These are phyloP conservation scores for Siniperca chuatsi DNA, from an alignment of 2,113 vertebrate genomes.

Conservation along the genomic window DNA sequence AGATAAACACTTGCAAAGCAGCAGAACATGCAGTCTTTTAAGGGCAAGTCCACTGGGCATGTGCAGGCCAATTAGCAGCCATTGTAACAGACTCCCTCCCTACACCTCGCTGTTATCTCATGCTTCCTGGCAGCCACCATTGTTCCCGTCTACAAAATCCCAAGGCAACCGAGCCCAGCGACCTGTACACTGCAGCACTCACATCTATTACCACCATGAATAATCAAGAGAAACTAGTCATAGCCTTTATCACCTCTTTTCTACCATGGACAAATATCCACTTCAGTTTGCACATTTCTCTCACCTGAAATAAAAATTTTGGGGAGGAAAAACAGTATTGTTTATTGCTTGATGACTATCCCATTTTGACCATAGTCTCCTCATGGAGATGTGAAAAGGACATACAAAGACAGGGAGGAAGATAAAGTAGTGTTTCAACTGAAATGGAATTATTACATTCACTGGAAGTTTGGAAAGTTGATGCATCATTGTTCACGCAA, in stretches of 20 bases:
- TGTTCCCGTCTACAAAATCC: slow-evolving; percentile 32
- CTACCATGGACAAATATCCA: background rate
- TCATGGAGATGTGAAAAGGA: background rate
- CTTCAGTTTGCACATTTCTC: background rate
- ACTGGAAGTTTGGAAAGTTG: background rate
- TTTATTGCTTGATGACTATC: background rate
- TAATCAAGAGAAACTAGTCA: slow-evolving; percentile 9
- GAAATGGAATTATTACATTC: background rate
- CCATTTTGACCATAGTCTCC: background rate
- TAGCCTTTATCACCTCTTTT: background rate
- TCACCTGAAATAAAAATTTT: background rate
- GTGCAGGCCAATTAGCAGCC: slow-evolving; percentile 44
- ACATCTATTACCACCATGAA: slow-evolving; percentile 10
- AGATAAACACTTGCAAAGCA: slow-evolving; percentile 22
- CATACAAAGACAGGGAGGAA: background rate
- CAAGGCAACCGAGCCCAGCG: slow-evolving; percentile 8
- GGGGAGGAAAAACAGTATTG: background rate
- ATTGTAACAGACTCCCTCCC: slow-evolving; percentile 5
- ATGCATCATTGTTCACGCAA: background rate
- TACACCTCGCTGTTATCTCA: slow-evolving; percentile 31
- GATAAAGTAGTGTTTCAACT: background rate
- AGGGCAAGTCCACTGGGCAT: slow-evolving; percentile 31
- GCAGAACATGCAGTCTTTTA: slow-evolving; percentile 33
- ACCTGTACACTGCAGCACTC: slow-evolving; percentile 22
- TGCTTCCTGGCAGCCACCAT: slow-evolving; percentile 39